phyloP scores from a whole-genome alignment of 1,140 invertebrate species.

The Holotrichia oblita region DNA sequence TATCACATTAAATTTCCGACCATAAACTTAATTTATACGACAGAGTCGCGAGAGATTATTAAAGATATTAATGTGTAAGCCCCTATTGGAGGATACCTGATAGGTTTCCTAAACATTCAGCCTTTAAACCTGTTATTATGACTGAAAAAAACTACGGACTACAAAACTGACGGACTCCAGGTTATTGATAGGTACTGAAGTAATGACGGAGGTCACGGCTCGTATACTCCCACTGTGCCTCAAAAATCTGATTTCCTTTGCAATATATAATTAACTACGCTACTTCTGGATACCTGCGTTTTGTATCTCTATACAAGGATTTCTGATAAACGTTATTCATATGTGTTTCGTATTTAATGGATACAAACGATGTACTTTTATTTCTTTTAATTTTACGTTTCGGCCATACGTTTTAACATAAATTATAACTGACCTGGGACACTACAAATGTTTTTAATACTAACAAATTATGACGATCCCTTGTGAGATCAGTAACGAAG shows the following conservation, averaged over 20 bases:
- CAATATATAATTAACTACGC: slow-evolving; percentile 28
- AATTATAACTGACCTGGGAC: too few relatives aligned
- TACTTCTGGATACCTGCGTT: not conserved
- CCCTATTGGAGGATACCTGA: slow-evolving; percentile 53
- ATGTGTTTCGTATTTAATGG: too few relatives aligned
- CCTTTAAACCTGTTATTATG: slow-evolving; percentile 56
- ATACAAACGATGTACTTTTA: too few relatives aligned
- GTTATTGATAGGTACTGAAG: slow-evolving; percentile 43
- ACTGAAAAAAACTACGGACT: slow-evolving; percentile 48
- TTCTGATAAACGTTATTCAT: too few relatives aligned
- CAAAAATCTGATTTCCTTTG: slow-evolving; percentile 17
- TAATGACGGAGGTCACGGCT: slow-evolving; percentile 48
- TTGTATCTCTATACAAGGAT: too few relatives aligned
- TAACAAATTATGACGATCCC: too few relatives aligned
- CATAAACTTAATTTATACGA: slow-evolving; percentile 56
- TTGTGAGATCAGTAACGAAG: too few relatives aligned
- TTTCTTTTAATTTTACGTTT: too few relatives aligned
- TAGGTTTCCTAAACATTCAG: slow-evolving; percentile 53
- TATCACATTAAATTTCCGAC: slow-evolving; percentile 56
- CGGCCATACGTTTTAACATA: too few relatives aligned
- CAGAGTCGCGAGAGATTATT: slow-evolving; percentile 52
- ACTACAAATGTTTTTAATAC: too few relatives aligned
- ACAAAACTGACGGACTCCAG: slow-evolving; percentile 45
- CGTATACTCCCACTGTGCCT: slow-evolving; percentile 24
- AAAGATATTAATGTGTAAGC: slow-evolving; percentile 53